Evolutionary conservation across 35 echinoderm and acorn worm species (phyloP).

Genomic region (Acanthaster planci): DNA sequence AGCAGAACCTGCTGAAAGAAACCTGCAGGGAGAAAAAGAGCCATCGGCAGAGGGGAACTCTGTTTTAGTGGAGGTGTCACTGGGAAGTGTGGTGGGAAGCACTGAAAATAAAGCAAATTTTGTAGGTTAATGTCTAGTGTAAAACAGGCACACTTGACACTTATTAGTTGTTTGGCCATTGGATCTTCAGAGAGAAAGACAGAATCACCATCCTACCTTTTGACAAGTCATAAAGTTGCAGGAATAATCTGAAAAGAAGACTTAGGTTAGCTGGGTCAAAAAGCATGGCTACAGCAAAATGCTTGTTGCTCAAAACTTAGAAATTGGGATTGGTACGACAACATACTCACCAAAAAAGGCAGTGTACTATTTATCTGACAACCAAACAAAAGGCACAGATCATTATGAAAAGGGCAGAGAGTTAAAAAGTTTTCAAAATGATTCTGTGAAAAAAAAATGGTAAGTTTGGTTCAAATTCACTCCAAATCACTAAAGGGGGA

Average conservation of each 20-base stretch:
- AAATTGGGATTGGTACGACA: background rate
- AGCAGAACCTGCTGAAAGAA: conserved; percentile 39
- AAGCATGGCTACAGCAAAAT: background rate
- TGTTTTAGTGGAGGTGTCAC: conserved; percentile 12
- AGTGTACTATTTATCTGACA: conserved; percentile 13
- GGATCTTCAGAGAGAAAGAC: background rate
- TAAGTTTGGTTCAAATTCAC: background rate
- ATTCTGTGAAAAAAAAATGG: background rate
- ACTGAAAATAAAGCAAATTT: conserved; percentile 18
- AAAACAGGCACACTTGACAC: background rate
- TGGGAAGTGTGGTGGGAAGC: background rate
- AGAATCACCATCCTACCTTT: conserved; percentile 28
- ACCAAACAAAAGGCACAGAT: conserved; percentile 9
- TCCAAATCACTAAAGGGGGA: background rate
- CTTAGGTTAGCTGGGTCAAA: background rate
- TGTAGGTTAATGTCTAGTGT: background rate
- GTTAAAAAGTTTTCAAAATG: background rate
- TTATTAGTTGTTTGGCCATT: background rate
- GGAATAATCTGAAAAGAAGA: background rate
- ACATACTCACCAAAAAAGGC: conserved; percentile 17
- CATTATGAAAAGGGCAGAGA: conserved; percentile 2
- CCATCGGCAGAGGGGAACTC: conserved; percentile 27
- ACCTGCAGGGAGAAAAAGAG: conserved; percentile 37
- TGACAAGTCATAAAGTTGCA: background rate
- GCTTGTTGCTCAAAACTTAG: background rate